Percentiles rank a stretch among this genome's conserved stretches.
Conservation (phyloP, 1,140 invertebrate genomes). For the Euwallacea fornicatus region DNA sequence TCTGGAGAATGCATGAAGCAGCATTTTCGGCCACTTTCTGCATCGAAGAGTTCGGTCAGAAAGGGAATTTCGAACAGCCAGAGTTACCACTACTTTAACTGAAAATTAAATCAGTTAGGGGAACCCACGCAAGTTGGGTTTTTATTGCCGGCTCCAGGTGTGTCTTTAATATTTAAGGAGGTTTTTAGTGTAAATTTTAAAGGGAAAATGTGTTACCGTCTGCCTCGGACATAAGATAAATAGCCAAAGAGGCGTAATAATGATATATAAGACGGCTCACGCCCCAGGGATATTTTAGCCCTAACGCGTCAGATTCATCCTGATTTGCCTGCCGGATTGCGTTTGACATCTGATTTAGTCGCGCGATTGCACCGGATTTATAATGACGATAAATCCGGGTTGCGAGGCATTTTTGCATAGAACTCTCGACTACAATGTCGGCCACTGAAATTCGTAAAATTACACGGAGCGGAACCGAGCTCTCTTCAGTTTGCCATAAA, state of each 20-base stretch:
- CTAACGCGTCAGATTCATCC: conserved; percentile 42
- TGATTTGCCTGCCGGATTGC: conserved; percentile 42
- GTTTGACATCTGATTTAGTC: conserved; percentile 39
- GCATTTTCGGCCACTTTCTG: no score
- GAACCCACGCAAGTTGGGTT: not conserved
- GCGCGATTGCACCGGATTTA: conserved; percentile 37
- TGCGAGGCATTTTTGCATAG: conserved; percentile 29
- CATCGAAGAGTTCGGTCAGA: no score
- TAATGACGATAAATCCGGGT: conserved; percentile 36
- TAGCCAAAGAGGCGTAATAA: conserved; percentile 44
- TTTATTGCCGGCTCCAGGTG: conserved; percentile 37
- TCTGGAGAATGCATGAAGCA: no score
- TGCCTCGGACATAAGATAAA: conserved; percentile 45
- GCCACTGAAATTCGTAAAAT: conserved; percentile 16
- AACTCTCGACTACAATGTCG: conserved; percentile 19
- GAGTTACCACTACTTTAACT: no score
- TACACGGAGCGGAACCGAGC: conserved; percentile 9
- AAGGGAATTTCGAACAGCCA: no score
- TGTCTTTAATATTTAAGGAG: conserved; percentile 39
- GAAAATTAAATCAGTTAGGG: no score
- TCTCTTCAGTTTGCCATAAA: conserved; percentile 18
- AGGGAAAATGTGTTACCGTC: conserved; percentile 44
- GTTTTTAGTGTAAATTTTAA: conserved; percentile 43
- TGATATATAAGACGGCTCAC: conserved; percentile 44
- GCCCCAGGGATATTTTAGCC: conserved; percentile 41